These are phyloP conservation scores for Scaptomyza flava DNA, from an alignment of 2,888 invertebrate genomes.

Conservation along the genomic window DNA sequence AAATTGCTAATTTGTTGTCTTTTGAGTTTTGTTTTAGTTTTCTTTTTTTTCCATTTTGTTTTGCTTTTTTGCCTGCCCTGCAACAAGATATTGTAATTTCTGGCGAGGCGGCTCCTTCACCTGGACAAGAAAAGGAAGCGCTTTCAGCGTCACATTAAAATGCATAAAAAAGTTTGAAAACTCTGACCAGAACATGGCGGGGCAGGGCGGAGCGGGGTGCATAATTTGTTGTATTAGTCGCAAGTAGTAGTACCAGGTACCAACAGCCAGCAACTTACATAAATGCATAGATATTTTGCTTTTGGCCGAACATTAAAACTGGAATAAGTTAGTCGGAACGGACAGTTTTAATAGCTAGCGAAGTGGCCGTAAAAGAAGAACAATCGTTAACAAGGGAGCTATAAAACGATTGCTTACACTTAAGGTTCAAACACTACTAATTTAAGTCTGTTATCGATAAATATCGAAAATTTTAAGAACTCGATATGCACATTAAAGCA, in stretches of 20 bases:
- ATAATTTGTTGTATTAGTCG: constrained; percentile 42
- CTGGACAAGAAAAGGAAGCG: constrained; percentile 23
- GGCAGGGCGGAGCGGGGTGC: constrained; percentile 39
- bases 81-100: constrained; percentile 41
- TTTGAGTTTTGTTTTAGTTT: constrained; percentile 13
- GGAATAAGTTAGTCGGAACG: constrained; percentile 27
- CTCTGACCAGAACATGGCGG: constrained; percentile 27
- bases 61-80: constrained; percentile 19
- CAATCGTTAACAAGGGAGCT: constrained; percentile 1
- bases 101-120: constrained; percentile 8
- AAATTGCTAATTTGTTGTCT: constrained; percentile 55
- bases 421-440: neutral
- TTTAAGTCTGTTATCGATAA: neutral
- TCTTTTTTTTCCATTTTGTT: constrained; percentile 10
- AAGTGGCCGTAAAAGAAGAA: neutral
- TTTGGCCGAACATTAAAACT: constrained; percentile 50
- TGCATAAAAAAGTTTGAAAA: constrained; percentile 43
- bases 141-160: constrained; percentile 43
- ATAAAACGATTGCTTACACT: neutral
- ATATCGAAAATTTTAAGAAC: neutral
- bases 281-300: constrained; percentile 49
- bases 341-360: neutral
- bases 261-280: constrained; percentile 28
- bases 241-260: neutral
- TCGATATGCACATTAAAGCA: too few relatives aligned